Percentiles rank a stretch among this genome's conserved stretches.
Conservation (phyloP, 2,888 invertebrate genomes). For the Rotaria sp. region DNA sequence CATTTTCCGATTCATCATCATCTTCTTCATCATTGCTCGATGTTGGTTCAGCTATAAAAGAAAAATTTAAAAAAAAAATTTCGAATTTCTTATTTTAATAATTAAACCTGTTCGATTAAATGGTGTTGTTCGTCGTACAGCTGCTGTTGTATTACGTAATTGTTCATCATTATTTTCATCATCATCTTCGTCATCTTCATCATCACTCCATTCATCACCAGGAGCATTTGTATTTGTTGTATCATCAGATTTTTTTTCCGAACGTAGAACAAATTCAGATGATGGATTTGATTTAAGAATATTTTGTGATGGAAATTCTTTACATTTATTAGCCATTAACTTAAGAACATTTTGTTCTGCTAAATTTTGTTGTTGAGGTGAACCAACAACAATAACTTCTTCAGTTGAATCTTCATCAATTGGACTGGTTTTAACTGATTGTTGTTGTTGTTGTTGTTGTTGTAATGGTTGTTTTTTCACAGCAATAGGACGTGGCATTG, state of each 20-base stretch:
- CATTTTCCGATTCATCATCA: conserved; percentile 3
- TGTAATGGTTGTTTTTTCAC: not conserved
- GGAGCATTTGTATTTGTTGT: not conserved
- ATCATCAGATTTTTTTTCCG: not conserved
- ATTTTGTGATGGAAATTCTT: not conserved
- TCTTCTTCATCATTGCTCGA: not conserved
- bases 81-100: not conserved
- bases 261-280: not conserved
- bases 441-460: not conserved
- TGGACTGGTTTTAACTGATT: not conserved
- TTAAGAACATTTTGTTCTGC: not conserved
- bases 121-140: not conserved
- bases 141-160: not conserved
- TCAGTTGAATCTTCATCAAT: not conserved
- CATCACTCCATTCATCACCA: not conserved
- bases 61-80: not conserved
- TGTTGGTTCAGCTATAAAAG: not conserved
- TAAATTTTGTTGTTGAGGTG: not conserved
- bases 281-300: not conserved
- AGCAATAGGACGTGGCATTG: not conserved
- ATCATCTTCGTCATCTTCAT: conserved; percentile 21
- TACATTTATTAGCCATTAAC: not conserved
- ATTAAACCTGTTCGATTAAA: not conserved
- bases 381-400: conserved; percentile 16
- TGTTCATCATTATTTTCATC: conserved; percentile 18